phyloP scores from a whole-genome alignment of 1,140 invertebrate species.

The Drosophila saltans region DNA sequence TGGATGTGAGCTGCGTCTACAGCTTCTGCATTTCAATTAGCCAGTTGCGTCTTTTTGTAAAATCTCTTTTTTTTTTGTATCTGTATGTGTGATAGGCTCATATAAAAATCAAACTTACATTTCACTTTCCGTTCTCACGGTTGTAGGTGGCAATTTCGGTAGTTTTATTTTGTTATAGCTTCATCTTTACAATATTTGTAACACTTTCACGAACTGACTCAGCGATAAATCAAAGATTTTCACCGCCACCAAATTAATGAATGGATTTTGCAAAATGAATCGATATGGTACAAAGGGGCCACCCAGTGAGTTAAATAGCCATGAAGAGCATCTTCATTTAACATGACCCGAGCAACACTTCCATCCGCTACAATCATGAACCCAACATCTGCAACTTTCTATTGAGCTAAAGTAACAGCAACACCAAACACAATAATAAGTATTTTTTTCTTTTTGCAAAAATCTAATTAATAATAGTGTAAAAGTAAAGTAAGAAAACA shows the following conservation, averaged over 20 bases:
- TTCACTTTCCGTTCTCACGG: conserved; percentile 60
- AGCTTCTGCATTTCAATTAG: conserved; percentile 68
- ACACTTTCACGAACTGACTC: conserved; percentile 63
- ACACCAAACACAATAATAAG: conserved; percentile 22
- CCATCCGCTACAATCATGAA: conserved; percentile 40
- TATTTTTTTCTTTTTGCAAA: conserved; percentile 29
- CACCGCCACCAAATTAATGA: conserved; percentile 27
- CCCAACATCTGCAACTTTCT: conserved; percentile 50
- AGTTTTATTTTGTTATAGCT: conserved; percentile 44
- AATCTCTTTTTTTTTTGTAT: background rate
- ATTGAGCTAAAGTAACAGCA: conserved; percentile 53
- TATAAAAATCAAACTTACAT: conserved; percentile 11
- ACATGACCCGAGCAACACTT: conserved; percentile 34
- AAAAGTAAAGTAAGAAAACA: conserved; percentile 42
- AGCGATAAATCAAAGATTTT: conserved; percentile 44
- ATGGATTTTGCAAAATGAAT: conserved; percentile 9
- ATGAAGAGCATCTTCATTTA: conserved; percentile 43
- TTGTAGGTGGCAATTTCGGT: conserved; percentile 29
- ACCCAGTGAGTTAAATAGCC: conserved; percentile 37
- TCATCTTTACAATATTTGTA: conserved; percentile 35
- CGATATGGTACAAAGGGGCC: conserved; percentile 7
- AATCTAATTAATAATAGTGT: conserved; percentile 43
- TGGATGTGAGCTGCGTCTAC: conserved; percentile 56
- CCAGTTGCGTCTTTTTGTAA: conserved; percentile 13
- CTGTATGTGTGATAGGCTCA: conserved; percentile 7